Evolutionary conservation across 2,113 vertebrate species (phyloP), one percentile per base, ranked within the genome.

Genomic region (Pomatostomus ruficeps): DNA sequence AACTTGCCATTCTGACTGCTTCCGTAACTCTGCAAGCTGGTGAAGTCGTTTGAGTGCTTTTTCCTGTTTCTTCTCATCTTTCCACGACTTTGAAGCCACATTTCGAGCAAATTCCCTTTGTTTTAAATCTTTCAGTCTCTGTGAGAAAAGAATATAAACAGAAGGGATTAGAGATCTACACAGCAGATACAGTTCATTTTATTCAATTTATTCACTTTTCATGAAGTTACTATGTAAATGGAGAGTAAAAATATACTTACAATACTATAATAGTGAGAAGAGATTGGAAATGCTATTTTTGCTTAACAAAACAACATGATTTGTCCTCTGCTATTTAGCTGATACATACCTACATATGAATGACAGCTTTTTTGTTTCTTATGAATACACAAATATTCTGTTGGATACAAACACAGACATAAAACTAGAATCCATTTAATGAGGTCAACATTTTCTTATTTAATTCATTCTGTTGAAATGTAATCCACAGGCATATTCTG

Each of bases 41-140:
- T 99, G 99, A 59, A 99, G 98, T 23, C 99, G 98, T 90, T 98
- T 99, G 92, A 99, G 98, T 84, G 99, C 99, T 97, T 99, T 99
- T 97, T 99, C 99, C 97, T 99, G 99, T 95, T 99, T 99, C 97
- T 98, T 99, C 88, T 99, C 99, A 98, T 99, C 99, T 98, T 99
- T 99, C 99, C 99, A 99, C 48, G 99, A 99, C 97, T 99, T 99
- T 45, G 99, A 99, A 95, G 99, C 98, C 95, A 99, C 99, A 35
- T 99, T 99, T 81, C 99, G 98, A 96, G 99, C 99, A 98, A 99
- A 99, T 98, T 99, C 99, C 87, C 99, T 98, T 96, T 99, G 99
- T 96, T 99, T 99, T 95, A 99, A 98, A 96, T 99, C 99, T 97
- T 99, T 99, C 96, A 99, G 97, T 97, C 99, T 99, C 99, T 99